Conservation (phyloP, 2,113 vertebrate genomes). For the Rhinolophus sinicus region DNA sequence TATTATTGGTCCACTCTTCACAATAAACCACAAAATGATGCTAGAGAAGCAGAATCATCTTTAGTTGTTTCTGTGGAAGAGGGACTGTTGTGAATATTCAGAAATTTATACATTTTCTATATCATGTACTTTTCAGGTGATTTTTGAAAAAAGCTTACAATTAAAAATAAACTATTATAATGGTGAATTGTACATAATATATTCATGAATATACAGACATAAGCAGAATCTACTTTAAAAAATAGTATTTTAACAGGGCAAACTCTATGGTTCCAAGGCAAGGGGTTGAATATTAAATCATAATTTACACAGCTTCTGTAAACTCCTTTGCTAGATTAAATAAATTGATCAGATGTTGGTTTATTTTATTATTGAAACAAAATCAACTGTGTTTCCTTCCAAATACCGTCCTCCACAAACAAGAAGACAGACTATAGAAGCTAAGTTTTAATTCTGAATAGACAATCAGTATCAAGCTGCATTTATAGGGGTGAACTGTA, state of each 20-base stretch:
- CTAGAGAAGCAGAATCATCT: not conserved
- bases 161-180: not conserved
- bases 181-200: not conserved
- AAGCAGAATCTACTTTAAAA: not conserved
- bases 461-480: not conserved
- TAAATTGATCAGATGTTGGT: not conserved
- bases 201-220: not conserved
- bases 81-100: not conserved
- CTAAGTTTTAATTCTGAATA: not conserved
- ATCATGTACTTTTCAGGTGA: not conserved
- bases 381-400: not conserved
- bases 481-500: not conserved
- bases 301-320: not conserved
- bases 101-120: not conserved
- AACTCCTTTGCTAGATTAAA: not conserved
- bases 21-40: not conserved
- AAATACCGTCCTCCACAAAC: not conserved
- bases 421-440: not conserved
- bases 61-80: not conserved
- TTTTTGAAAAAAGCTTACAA: not conserved
- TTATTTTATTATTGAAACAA: conserved; percentile 1
- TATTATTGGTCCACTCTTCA: not conserved
- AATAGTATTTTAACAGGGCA: not conserved
- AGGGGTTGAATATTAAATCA: not conserved
- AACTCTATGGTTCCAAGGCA: not conserved